Base-by-base conservation (phyloP, 2,797 vertebrate genomes). In the Gastrophryne carolinensis region DNA sequence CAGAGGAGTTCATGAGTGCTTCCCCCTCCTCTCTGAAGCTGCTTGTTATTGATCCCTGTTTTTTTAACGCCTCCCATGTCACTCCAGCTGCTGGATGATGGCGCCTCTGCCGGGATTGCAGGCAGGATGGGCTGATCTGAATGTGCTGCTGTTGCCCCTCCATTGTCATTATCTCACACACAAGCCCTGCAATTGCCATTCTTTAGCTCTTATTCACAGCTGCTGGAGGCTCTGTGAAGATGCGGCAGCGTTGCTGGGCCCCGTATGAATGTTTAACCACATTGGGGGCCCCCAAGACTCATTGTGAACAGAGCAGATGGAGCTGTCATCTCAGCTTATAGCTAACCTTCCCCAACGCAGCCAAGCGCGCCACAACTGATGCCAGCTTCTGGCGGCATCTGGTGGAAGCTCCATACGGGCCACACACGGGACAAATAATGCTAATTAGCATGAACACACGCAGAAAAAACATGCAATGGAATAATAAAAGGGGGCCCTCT, bases 401-500 rank as follows among this genome's bases (percentile, higher is more conserved):
- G 83, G 80, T 67, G 44, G 70, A 21, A 70, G 30, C 61, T 37
- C 21, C 2, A 10, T 54, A 15, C 47, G 3, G 68, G 76, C 10
- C 0, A 71, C 11, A 4, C 49, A 3, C 0, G 26, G 80, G 81
- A 70, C 17, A 15, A 32, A 58, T 0, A 63, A 21, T 0, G 3
- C 82, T 67, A 17, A 15, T 83, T 53, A 72, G 35, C 71, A 19
- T 79, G 60, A 78, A 84, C 37, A 72, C 78, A 81, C 3, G n/a
- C 1, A 4, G 1, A 13, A 65, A n/a, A 82, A 26, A 77, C 32
- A 41, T 0, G 7, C 26, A 0, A 0, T 5, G 10, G 4, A 61
- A 15, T 1, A 72, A 30, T 24, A 54, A 27, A 23, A 11, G 3
- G 6, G 10, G 30, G n/a, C 57, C 3, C 13, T 29, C 27, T 5